Percentiles rank a stretch among this genome's conserved stretches.
These are phyloP conservation scores for Chaetodon trifasciatus DNA, from an alignment of 2,797 vertebrate genomes.

Conservation along the genomic window DNA sequence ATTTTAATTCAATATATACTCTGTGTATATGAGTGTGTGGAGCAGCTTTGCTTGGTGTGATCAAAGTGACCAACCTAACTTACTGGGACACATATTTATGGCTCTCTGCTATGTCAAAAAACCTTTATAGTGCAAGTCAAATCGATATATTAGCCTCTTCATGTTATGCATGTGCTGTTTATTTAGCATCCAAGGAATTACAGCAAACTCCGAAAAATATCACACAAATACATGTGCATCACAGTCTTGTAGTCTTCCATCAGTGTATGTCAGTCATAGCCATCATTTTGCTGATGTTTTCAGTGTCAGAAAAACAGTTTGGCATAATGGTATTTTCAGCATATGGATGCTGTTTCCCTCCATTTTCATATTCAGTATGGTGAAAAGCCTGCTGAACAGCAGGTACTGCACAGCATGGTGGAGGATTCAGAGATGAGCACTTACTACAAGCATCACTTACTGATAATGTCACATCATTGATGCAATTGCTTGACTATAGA, in stretches of 20 bases:
- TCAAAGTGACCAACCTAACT: neutral
- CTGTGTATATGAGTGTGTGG: neutral
- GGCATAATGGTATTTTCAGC: neutral
- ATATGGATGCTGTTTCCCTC: slow-evolving; percentile 19
- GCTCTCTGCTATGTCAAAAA: neutral
- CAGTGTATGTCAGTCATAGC: neutral
- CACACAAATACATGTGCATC: neutral
- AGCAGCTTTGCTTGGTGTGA: neutral
- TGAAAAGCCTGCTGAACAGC: slow-evolving; percentile 28
- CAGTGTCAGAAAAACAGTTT: neutral
- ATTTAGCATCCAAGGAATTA: neutral
- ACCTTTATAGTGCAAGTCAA: neutral
- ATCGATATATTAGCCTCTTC: neutral
- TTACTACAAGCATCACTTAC: slow-evolving; percentile 55
- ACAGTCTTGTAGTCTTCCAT: neutral
- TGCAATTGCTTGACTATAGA: slow-evolving; percentile 30
- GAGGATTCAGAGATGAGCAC: slow-evolving; percentile 47
- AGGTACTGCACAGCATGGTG: slow-evolving; percentile 37
- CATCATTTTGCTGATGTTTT: neutral
- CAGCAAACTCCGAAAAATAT: neutral
- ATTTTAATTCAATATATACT: neutral
- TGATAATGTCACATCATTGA: slow-evolving; percentile 55
- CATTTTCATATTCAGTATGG: slow-evolving; percentile 47
- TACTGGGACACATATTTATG: neutral
- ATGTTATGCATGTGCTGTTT: neutral